phyloP scores from a whole-genome alignment of 1,140 invertebrate genomes.

The Listronotus bonariensis region DNA sequence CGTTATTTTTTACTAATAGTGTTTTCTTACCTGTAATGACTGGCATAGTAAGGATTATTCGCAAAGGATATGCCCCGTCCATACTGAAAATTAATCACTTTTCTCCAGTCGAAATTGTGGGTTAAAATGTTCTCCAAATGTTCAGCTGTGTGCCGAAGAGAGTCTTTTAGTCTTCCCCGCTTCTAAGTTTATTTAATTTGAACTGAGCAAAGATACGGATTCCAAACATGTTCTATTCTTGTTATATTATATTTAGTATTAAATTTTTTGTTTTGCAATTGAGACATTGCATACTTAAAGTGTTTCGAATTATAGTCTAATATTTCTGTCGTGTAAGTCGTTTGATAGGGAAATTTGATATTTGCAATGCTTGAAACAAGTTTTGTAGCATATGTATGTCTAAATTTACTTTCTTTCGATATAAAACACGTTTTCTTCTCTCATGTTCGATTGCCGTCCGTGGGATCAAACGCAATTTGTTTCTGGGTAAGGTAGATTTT shows the following conservation, averaged over 20 bases:
- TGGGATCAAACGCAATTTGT: too few species aligned
- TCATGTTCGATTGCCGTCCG: too few species aligned
- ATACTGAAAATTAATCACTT: background rate
- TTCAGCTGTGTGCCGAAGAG: background rate
- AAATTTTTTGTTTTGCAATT: background rate
- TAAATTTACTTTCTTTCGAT: too few species aligned
- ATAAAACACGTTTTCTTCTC: too few species aligned
- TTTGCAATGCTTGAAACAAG: too few species aligned
- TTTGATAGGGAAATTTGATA: too few species aligned
- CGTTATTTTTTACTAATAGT: too few species aligned
- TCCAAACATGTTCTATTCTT: background rate
- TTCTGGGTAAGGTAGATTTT: too few species aligned
- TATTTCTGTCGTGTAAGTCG: too few species aligned
- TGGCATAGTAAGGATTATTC: constrained; percentile 1
- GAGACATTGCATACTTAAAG: background rate
- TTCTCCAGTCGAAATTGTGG: background rate
- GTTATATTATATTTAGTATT: background rate
- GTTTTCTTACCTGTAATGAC: constrained; percentile 1
- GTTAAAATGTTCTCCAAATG: background rate
- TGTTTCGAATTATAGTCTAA: too few species aligned
- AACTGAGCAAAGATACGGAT: background rate
- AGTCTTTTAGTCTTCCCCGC: background rate
- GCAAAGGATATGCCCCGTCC: constrained; percentile 2
- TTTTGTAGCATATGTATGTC: too few species aligned
- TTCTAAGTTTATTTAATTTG: background rate